Conservation (phyloP, 2,797 vertebrate species). For the Arrhamphus sclerolepis region DNA sequence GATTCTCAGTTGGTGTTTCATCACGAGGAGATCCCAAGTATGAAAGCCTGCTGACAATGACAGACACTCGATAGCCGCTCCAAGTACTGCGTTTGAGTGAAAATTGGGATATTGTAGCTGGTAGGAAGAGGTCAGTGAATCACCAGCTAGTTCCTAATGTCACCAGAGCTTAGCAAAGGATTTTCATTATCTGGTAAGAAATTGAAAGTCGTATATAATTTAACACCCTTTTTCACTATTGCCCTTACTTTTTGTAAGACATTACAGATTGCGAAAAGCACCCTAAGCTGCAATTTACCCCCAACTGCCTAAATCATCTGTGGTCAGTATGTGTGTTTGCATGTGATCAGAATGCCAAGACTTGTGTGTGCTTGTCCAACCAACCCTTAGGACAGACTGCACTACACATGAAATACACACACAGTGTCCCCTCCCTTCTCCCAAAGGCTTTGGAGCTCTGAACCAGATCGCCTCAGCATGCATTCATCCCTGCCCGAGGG, state of each 20-base stretch:
- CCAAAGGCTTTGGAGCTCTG: conserved; percentile 39
- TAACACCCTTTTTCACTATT: neutral
- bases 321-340: conserved; percentile 28
- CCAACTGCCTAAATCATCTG: conserved; percentile 32
- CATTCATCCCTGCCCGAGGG: conserved; percentile 60
- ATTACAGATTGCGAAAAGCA: conserved; percentile 42
- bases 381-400: conserved; percentile 58
- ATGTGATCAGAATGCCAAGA: conserved; percentile 45
- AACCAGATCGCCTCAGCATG: conserved; percentile 44
- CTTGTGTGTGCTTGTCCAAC: conserved; percentile 73
- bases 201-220: neutral
- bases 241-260: conserved; percentile 25
- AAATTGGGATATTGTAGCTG: conserved; percentile 41
- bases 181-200: conserved; percentile 37
- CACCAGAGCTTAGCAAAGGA: conserved; percentile 18
- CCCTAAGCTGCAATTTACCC: conserved; percentile 40
- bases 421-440: conserved; percentile 42
- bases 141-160: conserved; percentile 34
- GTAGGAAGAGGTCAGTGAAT: conserved; percentile 38
- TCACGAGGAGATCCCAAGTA: conserved; percentile 42
- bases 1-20: conserved; percentile 33
- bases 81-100: conserved; percentile 13
- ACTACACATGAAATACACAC: conserved; percentile 24
- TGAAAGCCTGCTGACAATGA: conserved; percentile 42
- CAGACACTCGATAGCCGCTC: conserved; percentile 10